phyloP scores from a whole-genome alignment of 2,888 invertebrate species.

The Cryptops parisi region DNA sequence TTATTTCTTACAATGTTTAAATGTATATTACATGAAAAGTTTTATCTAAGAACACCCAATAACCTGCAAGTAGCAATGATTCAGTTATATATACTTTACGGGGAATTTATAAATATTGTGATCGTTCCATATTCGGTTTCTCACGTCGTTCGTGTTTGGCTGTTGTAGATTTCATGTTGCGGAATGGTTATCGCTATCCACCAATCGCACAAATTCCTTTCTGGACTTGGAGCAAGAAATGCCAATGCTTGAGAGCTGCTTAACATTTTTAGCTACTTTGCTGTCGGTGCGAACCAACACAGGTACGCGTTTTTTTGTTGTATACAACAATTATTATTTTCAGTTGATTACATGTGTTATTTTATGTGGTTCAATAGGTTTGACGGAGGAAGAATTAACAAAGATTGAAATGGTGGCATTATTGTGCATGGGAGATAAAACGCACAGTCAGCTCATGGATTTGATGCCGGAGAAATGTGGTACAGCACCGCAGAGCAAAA shows the following conservation, averaged over 20 bases:
- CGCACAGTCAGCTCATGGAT: conserved; percentile 88
- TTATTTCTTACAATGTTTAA: conserved; percentile 11
- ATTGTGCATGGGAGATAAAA: conserved; percentile 84
- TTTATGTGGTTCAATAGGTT: conserved; percentile 33
- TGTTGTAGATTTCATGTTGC: conserved; percentile 62
- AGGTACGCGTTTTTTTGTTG: conserved; percentile 36
- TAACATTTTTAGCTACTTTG: conserved; percentile 78
- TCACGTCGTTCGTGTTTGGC: too few species aligned
- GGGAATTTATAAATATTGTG: too few species aligned
- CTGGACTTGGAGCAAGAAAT: conserved; percentile 68
- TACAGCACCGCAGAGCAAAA: conserved; percentile 56
- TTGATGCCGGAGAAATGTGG: conserved; percentile 92
- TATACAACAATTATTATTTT: not conserved
- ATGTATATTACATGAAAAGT: too few species aligned
- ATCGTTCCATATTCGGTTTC: too few species aligned
- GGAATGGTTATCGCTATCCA: conserved; percentile 46
- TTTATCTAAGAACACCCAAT: too few species aligned
- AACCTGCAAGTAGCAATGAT: too few species aligned
- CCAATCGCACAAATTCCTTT: conserved; percentile 34
- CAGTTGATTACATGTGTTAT: conserved; percentile 3
- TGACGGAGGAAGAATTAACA: conserved; percentile 48
- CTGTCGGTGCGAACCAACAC: conserved; percentile 76
- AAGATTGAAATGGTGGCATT: conserved; percentile 84
- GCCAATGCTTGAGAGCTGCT: conserved; percentile 79
- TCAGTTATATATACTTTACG: too few species aligned